These are phyloP conservation scores for Heliocidaris tuberculata DNA, from an alignment of 35 echinoderm and acorn worm genomes.

Conservation along the genomic window DNA sequence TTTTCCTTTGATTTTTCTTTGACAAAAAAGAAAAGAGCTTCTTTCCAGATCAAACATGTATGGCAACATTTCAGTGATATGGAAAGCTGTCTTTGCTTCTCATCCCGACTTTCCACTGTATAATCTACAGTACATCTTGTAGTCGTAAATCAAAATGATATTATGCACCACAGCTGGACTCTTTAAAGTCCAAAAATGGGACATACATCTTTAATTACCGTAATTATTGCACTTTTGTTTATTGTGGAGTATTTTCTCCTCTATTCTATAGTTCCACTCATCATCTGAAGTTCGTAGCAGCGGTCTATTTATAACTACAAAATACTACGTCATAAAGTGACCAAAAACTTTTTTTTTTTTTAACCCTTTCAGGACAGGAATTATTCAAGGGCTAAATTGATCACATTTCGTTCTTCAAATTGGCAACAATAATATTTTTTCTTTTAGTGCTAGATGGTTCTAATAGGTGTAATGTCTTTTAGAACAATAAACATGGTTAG, in stretches of 20 bases:
- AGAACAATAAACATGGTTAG: too few relatives aligned
- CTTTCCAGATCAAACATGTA: not conserved
- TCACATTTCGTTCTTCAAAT: too few relatives aligned
- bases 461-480: too few relatives aligned
- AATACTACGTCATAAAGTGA: not conserved
- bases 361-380: too few relatives aligned
- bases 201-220: not conserved
- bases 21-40: not conserved
- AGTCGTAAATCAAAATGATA: not conserved
- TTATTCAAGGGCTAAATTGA: too few relatives aligned
- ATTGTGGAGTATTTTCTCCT: constrained; percentile 1
- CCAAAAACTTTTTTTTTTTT: too few relatives aligned
- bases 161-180: not conserved
- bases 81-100: not conserved
- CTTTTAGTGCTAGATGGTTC: too few relatives aligned
- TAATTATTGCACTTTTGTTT: constrained; percentile 19
- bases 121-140: constrained; percentile 6
- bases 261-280: not conserved
- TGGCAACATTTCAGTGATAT: not conserved
- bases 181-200: not conserved
- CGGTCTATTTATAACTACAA: not conserved
- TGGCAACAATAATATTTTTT: too few relatives aligned
- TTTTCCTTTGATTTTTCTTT: constrained; percentile 20
- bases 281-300: not conserved
- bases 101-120: not conserved